phyloP scores from a whole-genome alignment of 2,888 invertebrate species.

The Caenorhabditis zanzibari region DNA sequence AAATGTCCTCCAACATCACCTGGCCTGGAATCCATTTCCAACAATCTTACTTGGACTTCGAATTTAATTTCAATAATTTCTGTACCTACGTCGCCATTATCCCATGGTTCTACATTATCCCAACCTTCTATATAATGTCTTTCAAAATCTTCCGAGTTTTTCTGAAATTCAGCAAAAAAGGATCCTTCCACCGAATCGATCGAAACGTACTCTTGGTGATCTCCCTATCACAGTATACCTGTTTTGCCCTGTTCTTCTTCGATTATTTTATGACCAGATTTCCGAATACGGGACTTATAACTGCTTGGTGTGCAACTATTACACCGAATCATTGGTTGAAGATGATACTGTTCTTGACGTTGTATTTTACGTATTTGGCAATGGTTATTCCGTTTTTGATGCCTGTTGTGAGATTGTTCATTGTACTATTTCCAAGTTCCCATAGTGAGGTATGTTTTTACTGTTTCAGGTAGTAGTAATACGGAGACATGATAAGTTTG shows the following conservation, averaged over 20 bases:
- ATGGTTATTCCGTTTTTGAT: constrained; percentile 36
- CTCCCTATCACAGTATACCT: constrained; percentile 28
- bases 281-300: constrained; percentile 26
- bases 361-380: constrained; percentile 38
- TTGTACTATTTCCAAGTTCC: constrained; percentile 19
- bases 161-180: background rate
- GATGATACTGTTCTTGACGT: constrained; percentile 2
- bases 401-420: constrained; percentile 27
- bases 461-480: background rate
- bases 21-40: constrained; percentile 39
- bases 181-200: background rate
- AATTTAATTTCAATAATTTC: constrained; percentile 25
- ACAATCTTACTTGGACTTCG: constrained; percentile 21
- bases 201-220: constrained; percentile 25
- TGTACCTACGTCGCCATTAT: constrained; percentile 21
- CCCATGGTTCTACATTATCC: constrained; percentile 49
- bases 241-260: constrained; percentile 27
- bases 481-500: no score
- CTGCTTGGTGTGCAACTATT: constrained; percentile 32
- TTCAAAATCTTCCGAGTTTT: constrained; percentile 36
- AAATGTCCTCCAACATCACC: constrained; percentile 13
- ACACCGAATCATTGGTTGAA: constrained; percentile 44
- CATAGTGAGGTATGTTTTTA: constrained; percentile 5
- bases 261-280: constrained; percentile 38
- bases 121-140: constrained; percentile 19